Conservation (phyloP, 2,888 invertebrate genomes). For the Hemaris fuciformis region DNA sequence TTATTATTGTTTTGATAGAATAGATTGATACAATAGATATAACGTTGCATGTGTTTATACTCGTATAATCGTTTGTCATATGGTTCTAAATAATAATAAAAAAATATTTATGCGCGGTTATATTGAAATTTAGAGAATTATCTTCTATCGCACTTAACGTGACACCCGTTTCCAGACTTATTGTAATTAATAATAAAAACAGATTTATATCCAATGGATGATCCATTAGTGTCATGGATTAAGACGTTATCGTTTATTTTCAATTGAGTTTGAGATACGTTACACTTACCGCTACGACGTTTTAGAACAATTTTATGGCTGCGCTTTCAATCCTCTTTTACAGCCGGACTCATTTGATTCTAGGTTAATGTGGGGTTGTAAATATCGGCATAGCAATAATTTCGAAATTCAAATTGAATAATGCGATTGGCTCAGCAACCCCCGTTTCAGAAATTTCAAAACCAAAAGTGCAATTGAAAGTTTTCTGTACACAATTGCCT, state of each 20-base stretch:
- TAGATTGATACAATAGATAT: neutral
- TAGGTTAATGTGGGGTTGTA: neutral
- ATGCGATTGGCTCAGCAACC: slow-evolving; percentile 28
- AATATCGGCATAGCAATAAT: neutral
- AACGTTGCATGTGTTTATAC: neutral
- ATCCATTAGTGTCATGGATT: neutral
- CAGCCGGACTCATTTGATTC: neutral
- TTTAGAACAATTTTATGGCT: neutral
- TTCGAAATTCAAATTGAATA: neutral
- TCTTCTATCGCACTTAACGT: neutral
- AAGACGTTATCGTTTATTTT: neutral
- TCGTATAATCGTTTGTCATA: neutral
- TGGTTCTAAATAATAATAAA: neutral
- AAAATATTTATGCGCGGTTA: neutral
- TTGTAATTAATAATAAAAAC: neutral
- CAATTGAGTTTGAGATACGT: neutral
- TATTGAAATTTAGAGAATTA: neutral
- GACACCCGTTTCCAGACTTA: neutral
- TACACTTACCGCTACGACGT: neutral
- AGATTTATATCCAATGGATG: neutral
- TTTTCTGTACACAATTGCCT: slow-evolving; percentile 65
- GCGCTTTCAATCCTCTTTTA: neutral
- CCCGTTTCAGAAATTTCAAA: slow-evolving; percentile 44
- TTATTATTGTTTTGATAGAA: neutral
- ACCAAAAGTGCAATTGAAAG: slow-evolving; percentile 48